Conservation (phyloP, 2,888 invertebrate genomes). For the Tenthredo mesomela region DNA sequence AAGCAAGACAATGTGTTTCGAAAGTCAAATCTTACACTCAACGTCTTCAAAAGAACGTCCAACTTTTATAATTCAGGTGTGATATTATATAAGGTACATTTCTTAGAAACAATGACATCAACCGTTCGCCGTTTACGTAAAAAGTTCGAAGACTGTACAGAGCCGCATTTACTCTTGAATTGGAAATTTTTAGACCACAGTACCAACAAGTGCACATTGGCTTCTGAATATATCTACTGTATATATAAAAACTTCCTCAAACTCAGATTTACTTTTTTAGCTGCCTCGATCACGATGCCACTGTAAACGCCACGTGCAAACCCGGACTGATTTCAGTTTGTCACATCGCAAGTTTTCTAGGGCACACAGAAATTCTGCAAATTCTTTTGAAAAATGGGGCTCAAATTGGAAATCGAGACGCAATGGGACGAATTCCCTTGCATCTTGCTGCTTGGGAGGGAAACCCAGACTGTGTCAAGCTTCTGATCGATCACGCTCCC, state of each 20-base stretch:
- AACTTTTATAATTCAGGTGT: background rate
- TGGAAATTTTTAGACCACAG: background rate
- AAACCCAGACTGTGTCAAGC: slow-evolving; percentile 77
- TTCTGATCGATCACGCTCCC: slow-evolving; percentile 58
- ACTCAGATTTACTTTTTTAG: slow-evolving; percentile 68
- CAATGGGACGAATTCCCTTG: slow-evolving; percentile 78
- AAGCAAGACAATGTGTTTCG: background rate
- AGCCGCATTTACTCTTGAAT: background rate
- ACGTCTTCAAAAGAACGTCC: background rate
- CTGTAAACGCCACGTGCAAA: slow-evolving; percentile 79
- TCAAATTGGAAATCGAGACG: slow-evolving; percentile 77
- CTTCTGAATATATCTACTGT: background rate
- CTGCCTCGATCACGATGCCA: slow-evolving; percentile 78
- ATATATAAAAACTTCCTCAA: background rate
- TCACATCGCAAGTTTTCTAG: slow-evolving; percentile 78
- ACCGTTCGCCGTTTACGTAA: background rate
- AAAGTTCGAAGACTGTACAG: background rate
- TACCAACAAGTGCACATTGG: background rate
- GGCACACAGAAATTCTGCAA: slow-evolving; percentile 75
- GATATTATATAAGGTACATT: background rate
- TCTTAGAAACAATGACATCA: background rate
- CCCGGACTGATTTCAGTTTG: slow-evolving; percentile 78
- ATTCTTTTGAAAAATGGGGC: slow-evolving; percentile 78
- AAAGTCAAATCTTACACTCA: background rate
- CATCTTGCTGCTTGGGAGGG: slow-evolving; percentile 80